These are phyloP conservation scores for Poecilus cupreus DNA, from an alignment of 2,888 invertebrate species.

Conservation along the genomic window DNA sequence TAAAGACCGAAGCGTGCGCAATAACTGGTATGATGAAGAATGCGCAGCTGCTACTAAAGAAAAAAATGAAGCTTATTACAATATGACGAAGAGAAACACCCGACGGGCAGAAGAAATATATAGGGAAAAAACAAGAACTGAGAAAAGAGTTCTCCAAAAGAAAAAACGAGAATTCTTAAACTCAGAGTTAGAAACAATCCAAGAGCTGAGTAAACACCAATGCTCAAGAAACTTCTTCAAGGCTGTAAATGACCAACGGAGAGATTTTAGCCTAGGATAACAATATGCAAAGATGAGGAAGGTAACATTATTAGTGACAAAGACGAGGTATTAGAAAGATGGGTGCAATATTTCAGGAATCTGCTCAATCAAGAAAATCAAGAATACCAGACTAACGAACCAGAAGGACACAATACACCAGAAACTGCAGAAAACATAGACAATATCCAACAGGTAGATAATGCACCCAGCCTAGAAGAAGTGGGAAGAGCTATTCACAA, in stretches of 20 bases:
- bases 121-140: not conserved
- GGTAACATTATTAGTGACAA: not conserved
- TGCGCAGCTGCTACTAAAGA: not conserved
- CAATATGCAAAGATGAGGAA: not conserved
- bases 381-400: not conserved
- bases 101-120: not conserved
- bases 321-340: not conserved
- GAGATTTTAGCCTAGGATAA: not conserved
- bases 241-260: not conserved
- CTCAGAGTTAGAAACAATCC: not conserved
- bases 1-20: not conserved
- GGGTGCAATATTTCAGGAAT: not conserved
- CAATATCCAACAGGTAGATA: too few species aligned
- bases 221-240: not conserved
- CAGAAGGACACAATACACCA: too few species aligned
- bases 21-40: conserved; percentile 7
- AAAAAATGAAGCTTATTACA: not conserved
- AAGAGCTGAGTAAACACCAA: not conserved
- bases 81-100: not conserved
- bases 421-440: too few species aligned
- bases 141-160: not conserved
- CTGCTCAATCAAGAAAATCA: not conserved
- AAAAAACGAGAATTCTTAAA: not conserved
- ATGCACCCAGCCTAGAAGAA: too few species aligned
- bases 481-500: too few species aligned